A percentile compares a stretch with the other conserved stretches of the same genome.
Conservation (phyloP, 2,113 vertebrate genomes). For the Grallaria varia region DNA sequence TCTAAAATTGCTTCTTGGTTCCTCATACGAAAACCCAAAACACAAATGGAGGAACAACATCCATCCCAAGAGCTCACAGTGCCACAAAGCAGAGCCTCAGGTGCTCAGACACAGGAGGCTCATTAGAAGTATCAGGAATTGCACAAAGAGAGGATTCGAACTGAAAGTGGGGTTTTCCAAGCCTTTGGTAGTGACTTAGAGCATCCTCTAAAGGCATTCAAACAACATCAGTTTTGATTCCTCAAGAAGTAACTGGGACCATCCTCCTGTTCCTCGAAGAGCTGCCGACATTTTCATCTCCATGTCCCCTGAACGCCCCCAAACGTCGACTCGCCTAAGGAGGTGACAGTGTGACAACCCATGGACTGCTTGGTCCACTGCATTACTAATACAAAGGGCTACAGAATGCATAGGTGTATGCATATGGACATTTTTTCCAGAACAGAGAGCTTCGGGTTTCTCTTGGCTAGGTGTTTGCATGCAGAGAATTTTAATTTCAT, state of each 20-base stretch:
- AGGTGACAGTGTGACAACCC: neutral
- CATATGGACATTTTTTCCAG: neutral
- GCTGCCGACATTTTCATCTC: neutral
- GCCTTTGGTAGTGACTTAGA: neutral
- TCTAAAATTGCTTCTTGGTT: neutral
- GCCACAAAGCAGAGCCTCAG: neutral
- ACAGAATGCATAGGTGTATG: neutral
- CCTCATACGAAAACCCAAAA: neutral
- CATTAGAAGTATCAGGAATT: neutral
- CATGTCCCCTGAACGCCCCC: neutral
- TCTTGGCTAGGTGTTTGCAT: neutral
- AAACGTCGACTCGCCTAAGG: neutral
- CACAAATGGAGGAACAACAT: neutral
- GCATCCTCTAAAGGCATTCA: neutral
- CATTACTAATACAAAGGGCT: neutral
- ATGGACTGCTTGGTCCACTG: rapidly evolving
- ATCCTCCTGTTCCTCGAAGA: neutral
- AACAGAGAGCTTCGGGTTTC: neutral
- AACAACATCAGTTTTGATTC: neutral
- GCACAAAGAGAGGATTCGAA: neutral
- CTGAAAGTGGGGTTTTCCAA: neutral
- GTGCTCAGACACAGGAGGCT: neutral
- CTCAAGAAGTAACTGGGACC: neutral
- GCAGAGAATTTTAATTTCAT: slow-evolving; percentile 47
- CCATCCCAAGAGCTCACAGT: neutral